Base-by-base conservation (phyloP, 2,888 invertebrate genomes). In the Ecdyonurus torrentis region DNA sequence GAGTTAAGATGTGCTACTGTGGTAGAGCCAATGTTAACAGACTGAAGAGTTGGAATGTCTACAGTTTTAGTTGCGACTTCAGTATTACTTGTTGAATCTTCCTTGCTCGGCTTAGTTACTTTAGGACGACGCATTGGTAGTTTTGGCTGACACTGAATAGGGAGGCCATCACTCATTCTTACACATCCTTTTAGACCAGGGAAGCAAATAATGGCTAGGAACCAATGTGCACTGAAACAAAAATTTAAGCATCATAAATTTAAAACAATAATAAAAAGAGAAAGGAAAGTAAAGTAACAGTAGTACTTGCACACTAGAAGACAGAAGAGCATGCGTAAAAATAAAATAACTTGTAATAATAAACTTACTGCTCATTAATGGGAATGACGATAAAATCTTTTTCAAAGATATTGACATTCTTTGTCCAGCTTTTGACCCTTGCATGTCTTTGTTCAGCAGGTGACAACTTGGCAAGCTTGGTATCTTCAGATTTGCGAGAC, bases 301-400 rank as follows among this genome's bases (percentile, higher is more conserved):
- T n/a, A n/a, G n/a, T n/a, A n/a, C n/a, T n/a, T n/a, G n/a, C n/a
- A n/a, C n/a, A n/a, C n/a, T n/a, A n/a, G n/a, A n/a, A n/a, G n/a
- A n/a, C n/a, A n/a, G n/a, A n/a, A n/a, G n/a, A n/a, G n/a, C n/a
- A n/a, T 1, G 10, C 7, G 7, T n/a, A 58, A 20, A 58, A 1
- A 58, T 58, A 58, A 58, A 1, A 20, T 58, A 58, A 20, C 15
- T 20, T 18, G 15, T 52, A 15, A 18, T n/a, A 52, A 52, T 52
- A n/a, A n/a, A 74, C 77, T 75, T 71, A 93, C 80, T 92, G 91
- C 78, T 98, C 96, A 78, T 98, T 97, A 63, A 99, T 95, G 67
- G 99, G 99, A 73, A 99, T 88, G 67, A 99, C 85, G 66, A 99
- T 84, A 74, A 87, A 98, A 75, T 98, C 97, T 79, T 97, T 98